A percentile compares a stretch with the other conserved stretches of the same genome.
Evolutionary conservation across 1,140 invertebrate genomes (phyloP).

Genomic region (Drosophila nikananu): DNA sequence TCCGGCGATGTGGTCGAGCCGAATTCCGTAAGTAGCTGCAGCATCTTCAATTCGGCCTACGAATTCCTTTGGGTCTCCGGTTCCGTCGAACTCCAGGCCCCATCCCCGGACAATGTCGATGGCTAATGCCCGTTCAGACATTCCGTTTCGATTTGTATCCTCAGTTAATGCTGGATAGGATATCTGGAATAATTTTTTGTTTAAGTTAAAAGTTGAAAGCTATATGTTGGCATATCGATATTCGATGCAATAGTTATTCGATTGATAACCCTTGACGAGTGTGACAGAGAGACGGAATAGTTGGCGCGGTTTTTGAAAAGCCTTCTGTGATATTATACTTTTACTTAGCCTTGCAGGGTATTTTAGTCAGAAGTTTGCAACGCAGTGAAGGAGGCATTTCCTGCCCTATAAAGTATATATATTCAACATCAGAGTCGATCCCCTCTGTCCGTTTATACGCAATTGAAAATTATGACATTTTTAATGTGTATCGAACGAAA

Average conservation of each 20-base stretch:
- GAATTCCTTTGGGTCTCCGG: not conserved
- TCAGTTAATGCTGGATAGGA: not conserved
- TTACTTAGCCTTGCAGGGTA: too few relatives aligned
- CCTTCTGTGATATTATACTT: too few relatives aligned
- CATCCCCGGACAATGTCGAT: not conserved
- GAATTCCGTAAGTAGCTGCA: not conserved
- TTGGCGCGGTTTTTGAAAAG: too few relatives aligned
- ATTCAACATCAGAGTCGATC: too few relatives aligned
- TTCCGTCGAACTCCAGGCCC: not conserved
- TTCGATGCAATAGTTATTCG: too few relatives aligned
- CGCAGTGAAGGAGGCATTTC: too few relatives aligned
- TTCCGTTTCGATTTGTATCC: not conserved
- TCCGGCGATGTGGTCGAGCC: not conserved
- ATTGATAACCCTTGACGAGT: too few relatives aligned
- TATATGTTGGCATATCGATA: too few relatives aligned
- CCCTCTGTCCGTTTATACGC: too few relatives aligned
- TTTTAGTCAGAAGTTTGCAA: too few relatives aligned
- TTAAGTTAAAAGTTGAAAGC: not conserved
- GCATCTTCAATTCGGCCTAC: not conserved
- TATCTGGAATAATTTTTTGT: not conserved
- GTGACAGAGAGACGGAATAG: too few relatives aligned
- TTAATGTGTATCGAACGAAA: conserved; percentile 51
- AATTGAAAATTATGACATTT: conserved; percentile 41
- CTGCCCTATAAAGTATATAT: too few relatives aligned
- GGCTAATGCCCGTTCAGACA: not conserved